Base-by-base conservation (phyloP, 2,797 vertebrate genomes). In the Florisuga fusca region DNA sequence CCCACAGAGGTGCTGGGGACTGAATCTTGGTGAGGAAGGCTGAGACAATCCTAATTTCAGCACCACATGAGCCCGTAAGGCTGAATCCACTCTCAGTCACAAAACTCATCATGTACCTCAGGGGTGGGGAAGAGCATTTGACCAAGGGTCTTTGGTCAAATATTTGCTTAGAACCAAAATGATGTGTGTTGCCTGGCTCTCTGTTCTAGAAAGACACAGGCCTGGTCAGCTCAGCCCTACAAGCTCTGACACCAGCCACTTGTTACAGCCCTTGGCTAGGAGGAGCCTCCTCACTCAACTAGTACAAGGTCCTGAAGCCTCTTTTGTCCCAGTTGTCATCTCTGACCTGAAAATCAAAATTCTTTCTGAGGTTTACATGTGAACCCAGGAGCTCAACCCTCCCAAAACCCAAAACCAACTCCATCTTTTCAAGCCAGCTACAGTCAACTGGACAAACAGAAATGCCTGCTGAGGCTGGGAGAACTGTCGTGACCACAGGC, bases 341-440 rank as follows among this genome's bases (percentile, higher is more conserved):
- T 73, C 59, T 71, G 38, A 80, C 27, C 25, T 57, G 68, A 74
- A 67, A 85, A 67, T 26, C 43, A 38, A 21, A 29, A 20, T 26
- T 19, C 23, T 9, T 74, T 17, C 87, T 33, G 18, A 43, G 23
- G 34, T 86, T 81, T n/a, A 61, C 3, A 11, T 14, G 26, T 4
- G 33, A 53, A 71, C 9, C 14, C 10, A 33, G 21, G 27, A n/a
- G 29, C 29, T 94, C 36, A 19, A 2, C 4, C 31, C 9, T 4
- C 2, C 1, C 25, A 33, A 64, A 0, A n/a, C 19, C 12, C 26
- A 41, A 41, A 41, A 41, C 13, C 36, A 75, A 0, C 15, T 68
- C n/a, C 62, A 75, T n/a, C 36, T 54, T 41, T 75, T 43, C 12
- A 20, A 5, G n/a, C 8, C 61, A 51, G 36, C 45, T 53, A 7